phyloP scores from a whole-genome alignment of 2,888 invertebrate species.

The Pollenia griseotomentosa region DNA sequence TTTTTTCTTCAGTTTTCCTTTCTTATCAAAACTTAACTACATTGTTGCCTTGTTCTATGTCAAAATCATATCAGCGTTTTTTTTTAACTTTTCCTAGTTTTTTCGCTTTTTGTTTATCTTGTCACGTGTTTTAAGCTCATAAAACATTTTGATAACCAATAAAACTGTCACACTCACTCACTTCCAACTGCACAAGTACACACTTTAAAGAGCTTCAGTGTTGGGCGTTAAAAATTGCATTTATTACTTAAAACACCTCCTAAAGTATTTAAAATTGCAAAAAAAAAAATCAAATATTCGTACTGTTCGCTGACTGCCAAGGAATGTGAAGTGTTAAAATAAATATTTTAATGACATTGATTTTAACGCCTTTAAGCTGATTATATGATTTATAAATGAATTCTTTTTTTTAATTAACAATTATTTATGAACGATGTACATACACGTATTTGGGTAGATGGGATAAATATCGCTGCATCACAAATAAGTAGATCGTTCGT shows the following conservation, averaged over 20 bases:
- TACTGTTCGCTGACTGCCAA: background rate
- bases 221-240: slow-evolving; percentile 55
- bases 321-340: slow-evolving; percentile 36
- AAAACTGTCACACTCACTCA: slow-evolving; percentile 81
- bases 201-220: background rate
- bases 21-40: slow-evolving; percentile 70
- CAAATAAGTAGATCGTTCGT: background rate
- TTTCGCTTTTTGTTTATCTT: slow-evolving; percentile 73
- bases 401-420: slow-evolving; percentile 19
- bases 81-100: background rate
- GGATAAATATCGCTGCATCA: background rate
- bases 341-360: slow-evolving; percentile 49
- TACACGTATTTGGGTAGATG: background rate
- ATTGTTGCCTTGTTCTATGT: slow-evolving; percentile 61
- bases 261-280: background rate
- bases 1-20: slow-evolving; percentile 28
- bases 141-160: slow-evolving; percentile 84
- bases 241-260: slow-evolving; percentile 33
- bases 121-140: slow-evolving; percentile 79
- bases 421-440: slow-evolving; percentile 17
- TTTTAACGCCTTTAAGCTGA: slow-evolving; percentile 47
- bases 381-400: slow-evolving; percentile 30
- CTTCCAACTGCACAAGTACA: background rate
- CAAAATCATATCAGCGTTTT: slow-evolving; percentile 59
- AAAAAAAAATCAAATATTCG: slow-evolving; percentile 20